Conservation (phyloP, 2,113 vertebrate species). For the Upupa epops region DNA sequence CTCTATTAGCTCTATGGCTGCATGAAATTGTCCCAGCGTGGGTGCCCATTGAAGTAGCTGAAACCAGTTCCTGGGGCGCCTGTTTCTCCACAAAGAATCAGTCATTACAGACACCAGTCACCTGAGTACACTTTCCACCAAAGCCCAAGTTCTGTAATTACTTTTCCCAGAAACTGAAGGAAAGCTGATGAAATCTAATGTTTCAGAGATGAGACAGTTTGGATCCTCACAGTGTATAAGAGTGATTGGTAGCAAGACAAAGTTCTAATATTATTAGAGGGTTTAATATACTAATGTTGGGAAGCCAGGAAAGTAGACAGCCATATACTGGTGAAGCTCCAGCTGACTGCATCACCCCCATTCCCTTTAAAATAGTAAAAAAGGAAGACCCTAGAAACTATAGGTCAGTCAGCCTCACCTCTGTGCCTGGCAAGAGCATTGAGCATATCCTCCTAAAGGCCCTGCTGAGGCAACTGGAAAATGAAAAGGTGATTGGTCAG, state of each 20-base stretch:
- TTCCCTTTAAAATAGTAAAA: no score
- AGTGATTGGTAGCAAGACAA: background rate
- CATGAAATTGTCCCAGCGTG: background rate
- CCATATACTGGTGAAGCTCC: no score
- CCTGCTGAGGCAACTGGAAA: no score
- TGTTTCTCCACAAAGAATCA: background rate
- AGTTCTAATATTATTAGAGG: background rate
- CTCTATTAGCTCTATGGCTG: background rate
- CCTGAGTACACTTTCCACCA: background rate
- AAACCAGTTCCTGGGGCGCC: background rate
- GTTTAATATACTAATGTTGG: background rate
- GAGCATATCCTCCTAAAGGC: no score
- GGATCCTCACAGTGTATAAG: background rate
- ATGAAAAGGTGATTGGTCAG: no score
- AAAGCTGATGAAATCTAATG: background rate
- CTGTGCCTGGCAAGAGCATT: no score
- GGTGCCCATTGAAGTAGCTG: background rate
- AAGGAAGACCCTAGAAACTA: no score
- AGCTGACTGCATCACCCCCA: no score
- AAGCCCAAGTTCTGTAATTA: background rate
- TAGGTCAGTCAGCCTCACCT: no score
- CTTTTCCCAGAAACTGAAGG: background rate
- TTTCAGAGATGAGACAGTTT: background rate
- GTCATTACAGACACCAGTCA: background rate
- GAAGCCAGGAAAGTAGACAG: background rate